Base-by-base conservation (phyloP, 2,888 invertebrate species). In the Chloromyia formosa region DNA sequence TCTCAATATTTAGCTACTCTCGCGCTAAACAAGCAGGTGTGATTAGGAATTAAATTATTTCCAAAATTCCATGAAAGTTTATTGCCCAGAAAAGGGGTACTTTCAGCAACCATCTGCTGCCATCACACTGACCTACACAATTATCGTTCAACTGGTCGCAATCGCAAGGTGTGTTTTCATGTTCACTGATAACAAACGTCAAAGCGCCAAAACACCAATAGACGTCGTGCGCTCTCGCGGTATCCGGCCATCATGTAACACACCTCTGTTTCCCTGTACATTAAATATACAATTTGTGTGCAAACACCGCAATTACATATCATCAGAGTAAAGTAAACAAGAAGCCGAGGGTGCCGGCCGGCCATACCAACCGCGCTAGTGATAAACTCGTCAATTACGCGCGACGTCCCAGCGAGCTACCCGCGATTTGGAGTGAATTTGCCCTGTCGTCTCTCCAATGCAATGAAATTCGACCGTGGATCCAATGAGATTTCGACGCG, bases 401-500 rank as follows among this genome's bases (percentile, higher is more conserved):
- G 14, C 22, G 3, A 56, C 56, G 56, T n/a, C n/a, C n/a, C n/a
- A n/a, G n/a, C n/a, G n/a, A n/a, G n/a, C n/a, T n/a, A n/a, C 20
- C 56, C 16, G 18, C 56, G 2, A 56, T 56, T 18, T 20, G 56
- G 5, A 20, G 10, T 18, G 56, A 2, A 16, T 2, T 7, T 20
- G 2, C 16, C 45, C 56, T 7, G 27, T 35, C 27, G 7, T 7
- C 7, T 35, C 58, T 1, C 22, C 27, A 61, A 73, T 73, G 61
- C 56, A 60, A 73, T 73, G 73, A 73, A 73, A 73, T 60, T 61
- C 71, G 5, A 22, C 23, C 78, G 78, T 74, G 68, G 74, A 76
- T 75, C 76, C 75, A 74, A 79, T 79, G 79, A 78, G 78, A 78
- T 75, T 78, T n/a, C 74, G 78, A 74, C 81, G 81, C 80, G 72